Evolutionary conservation across 2,888 invertebrate species (phyloP), one percentile per base, ranked within the genome.

Genomic region (Ellobium chinense): DNA sequence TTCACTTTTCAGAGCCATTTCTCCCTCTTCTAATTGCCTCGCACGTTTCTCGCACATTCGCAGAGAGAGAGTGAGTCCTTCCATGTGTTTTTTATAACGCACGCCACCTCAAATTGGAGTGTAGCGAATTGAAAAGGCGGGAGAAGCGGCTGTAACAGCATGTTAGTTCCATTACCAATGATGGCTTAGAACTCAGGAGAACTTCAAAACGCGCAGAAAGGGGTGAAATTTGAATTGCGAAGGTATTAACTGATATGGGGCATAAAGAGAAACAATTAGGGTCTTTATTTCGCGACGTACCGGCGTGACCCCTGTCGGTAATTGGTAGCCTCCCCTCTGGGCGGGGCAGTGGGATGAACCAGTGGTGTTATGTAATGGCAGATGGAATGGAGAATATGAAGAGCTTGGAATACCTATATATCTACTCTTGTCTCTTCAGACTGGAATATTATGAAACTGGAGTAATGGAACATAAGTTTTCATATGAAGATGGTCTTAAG

Each of bases 31-130:
- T 34, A 31, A 70, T 37, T 70, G 69, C 56, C 69, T 34, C 21
- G 37, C 69, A 54, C 54, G 54, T 70, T 70, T 70, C n/a, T 54
- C n/a, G 9, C 69, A 70, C 31, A n/a, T 70, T 70, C 34, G n/a
- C 31, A n/a, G 14, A 0, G 56, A 0, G 56, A 29, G 31, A 56
- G n/a, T 56, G 21, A n/a, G 18, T 34, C 24, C 5, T 56, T 21
- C 69, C 69, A 70, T 34, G 12, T 70, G 69, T 70, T 70, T 1
- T 56, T 56, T 12, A 70, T 70, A 31, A 56, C 54, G 34, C 18
- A 21, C 34, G 46, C 31, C 56, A 70, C n/a, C 56, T 54, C 34
- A 56, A 2, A 21, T 70, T 70, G 54, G 54, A 70, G 69, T 70
- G 69, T 29, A 31, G 31, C 69, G n/a, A 34, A 70, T 24, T 34